phyloP scores from a whole-genome alignment of 2,113 vertebrate species.

The Otus sunia region DNA sequence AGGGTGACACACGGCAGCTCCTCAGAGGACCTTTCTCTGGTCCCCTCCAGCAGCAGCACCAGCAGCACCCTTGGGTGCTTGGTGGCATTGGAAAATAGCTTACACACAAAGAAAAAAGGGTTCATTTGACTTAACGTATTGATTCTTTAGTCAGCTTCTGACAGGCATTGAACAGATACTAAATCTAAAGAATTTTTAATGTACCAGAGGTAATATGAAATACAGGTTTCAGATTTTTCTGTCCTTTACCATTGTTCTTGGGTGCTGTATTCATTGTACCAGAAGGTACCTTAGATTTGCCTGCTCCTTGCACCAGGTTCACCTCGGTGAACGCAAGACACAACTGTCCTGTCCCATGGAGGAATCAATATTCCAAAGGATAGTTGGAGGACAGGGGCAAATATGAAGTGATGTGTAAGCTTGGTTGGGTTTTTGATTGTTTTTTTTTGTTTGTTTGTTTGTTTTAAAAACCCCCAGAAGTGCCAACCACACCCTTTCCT shows the following conservation, averaged over 20 bases:
- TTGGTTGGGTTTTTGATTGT: neutral
- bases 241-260: neutral
- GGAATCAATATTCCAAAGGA: neutral
- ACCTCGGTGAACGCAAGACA: neutral
- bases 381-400: neutral
- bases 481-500: neutral
- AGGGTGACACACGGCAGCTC: neutral
- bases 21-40: neutral
- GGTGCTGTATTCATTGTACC: neutral
- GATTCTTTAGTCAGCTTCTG: neutral
- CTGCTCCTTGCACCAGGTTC: neutral
- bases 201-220: neutral
- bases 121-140: neutral
- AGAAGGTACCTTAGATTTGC: neutral
- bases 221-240: neutral
- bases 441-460: neutral
- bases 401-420: neutral
- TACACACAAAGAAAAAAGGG: neutral
- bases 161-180: neutral
- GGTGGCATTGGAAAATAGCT: neutral
- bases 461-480: neutral
- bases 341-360: neutral
- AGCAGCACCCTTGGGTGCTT: neutral
- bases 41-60: neutral
- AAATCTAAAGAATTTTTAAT: neutral